These are phyloP conservation scores for Malaclemys terrapin DNA, from an alignment of 2,113 vertebrate genomes.

Conservation along the genomic window DNA sequence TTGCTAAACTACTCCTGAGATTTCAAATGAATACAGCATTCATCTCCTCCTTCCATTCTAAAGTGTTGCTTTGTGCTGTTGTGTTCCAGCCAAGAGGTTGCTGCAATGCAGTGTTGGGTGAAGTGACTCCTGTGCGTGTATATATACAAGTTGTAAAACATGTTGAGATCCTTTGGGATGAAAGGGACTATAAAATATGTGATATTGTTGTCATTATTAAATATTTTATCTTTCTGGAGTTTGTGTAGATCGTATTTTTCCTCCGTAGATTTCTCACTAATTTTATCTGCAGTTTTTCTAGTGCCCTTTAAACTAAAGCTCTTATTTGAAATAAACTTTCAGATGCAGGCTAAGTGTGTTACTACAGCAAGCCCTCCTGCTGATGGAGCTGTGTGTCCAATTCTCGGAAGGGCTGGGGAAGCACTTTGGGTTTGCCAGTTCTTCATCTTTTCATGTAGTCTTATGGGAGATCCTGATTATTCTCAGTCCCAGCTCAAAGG, in stretches of 20 bases:
- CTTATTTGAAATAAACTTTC: constrained; percentile 53
- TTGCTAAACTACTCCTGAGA: constrained; percentile 26
- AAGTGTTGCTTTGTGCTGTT: constrained; percentile 35
- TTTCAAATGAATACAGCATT: constrained; percentile 28
- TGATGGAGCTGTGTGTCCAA: constrained; percentile 40
- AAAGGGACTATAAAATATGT: constrained; percentile 24
- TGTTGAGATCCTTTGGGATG: neutral
- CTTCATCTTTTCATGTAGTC: constrained; percentile 63
- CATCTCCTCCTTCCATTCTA: neutral
- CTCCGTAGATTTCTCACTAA: neutral
- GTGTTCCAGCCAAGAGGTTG: neutral
- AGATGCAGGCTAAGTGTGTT: constrained; percentile 39
- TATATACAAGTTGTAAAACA: constrained; percentile 37
- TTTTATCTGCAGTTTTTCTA: constrained; percentile 25
- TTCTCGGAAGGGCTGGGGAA: constrained; percentile 53
- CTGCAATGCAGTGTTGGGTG: constrained; percentile 19
- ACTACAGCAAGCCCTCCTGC: constrained; percentile 50
- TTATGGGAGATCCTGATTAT: constrained; percentile 45
- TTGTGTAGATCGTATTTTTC: constrained; percentile 34
- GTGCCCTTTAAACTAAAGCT: constrained; percentile 53
- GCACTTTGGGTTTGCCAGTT: constrained; percentile 44
- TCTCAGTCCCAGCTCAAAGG: constrained; percentile 40
- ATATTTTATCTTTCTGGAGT: constrained; percentile 47
- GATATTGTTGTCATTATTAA: constrained; percentile 32
- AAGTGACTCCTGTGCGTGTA: neutral